These are phyloP conservation scores for Gnathonemus longibarbis DNA, from an alignment of 2,113 vertebrate genomes.

Conservation along the genomic window DNA sequence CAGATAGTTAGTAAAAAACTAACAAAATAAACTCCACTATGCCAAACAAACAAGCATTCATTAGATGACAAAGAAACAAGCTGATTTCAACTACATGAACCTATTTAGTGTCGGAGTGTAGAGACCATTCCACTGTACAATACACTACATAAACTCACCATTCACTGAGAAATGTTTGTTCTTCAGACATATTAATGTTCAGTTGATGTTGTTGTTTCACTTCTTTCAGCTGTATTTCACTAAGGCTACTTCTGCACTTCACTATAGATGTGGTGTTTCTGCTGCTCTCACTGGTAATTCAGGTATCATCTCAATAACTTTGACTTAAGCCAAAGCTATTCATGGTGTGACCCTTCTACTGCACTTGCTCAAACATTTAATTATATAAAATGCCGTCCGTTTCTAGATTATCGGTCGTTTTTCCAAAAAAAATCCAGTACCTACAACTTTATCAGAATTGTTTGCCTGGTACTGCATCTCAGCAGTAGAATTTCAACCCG, in stretches of 20 bases:
- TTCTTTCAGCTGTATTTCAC: not conserved
- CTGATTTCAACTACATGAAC: not conserved
- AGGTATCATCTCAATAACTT: not conserved
- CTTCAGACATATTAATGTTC: not conserved
- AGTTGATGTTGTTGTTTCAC: not conserved
- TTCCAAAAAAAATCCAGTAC: not conserved
- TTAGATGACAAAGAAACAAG: not conserved
- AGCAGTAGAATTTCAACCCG: not conserved
- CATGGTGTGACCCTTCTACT: not conserved
- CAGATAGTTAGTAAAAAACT: too few species aligned
- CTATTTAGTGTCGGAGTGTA: not conserved
- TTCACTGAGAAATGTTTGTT: not conserved
- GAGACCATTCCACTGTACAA: not conserved
- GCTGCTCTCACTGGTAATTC: not conserved
- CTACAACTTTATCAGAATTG: not conserved
- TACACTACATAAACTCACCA: too few species aligned
- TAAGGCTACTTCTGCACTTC: not conserved
- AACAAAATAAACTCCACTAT: not conserved
- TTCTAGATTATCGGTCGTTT: not conserved
- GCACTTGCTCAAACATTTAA: not conserved
- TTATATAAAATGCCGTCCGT: not conserved
- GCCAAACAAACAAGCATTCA: not conserved
- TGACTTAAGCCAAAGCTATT: not conserved
- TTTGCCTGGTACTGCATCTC: not conserved
- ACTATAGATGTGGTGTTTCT: not conserved